These are phyloP conservation scores for Odocoileus hemionus DNA, from an alignment of 2,113 vertebrate species.

Conservation along the genomic window DNA sequence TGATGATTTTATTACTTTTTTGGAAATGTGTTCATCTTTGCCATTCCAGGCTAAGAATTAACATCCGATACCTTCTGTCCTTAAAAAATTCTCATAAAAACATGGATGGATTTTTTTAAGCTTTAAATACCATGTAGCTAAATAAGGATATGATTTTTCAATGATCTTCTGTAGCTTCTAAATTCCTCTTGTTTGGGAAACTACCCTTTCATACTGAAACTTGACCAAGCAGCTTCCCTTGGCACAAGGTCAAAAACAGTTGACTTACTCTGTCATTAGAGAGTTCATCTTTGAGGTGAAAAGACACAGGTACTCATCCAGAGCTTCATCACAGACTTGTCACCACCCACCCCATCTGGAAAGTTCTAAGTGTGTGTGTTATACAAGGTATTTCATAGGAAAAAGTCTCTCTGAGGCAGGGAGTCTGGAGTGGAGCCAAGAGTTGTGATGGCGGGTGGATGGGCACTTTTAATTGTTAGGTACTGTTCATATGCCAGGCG, in stretches of 20 bases:
- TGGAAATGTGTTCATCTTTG: neutral
- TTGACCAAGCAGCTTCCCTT: neutral
- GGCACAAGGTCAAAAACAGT: neutral
- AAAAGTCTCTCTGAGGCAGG: neutral
- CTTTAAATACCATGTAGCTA: neutral
- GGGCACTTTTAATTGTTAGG: neutral
- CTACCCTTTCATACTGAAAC: neutral
- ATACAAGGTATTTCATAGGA: neutral
- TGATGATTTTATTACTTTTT: neutral
- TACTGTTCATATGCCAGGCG: neutral
- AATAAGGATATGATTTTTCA: neutral
- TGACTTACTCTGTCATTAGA: neutral
- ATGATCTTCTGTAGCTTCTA: neutral
- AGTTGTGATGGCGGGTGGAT: neutral
- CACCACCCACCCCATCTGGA: neutral
- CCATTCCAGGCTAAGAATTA: neutral
- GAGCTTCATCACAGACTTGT: neutral
- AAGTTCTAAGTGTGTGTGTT: neutral
- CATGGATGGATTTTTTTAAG: neutral
- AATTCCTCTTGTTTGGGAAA: neutral
- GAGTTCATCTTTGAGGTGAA: neutral
- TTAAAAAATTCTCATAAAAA: conserved; percentile 5
- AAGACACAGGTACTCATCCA: neutral
- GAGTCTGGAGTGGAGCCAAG: neutral
- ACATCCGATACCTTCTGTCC: neutral